Percentiles rank a stretch among this genome's conserved stretches.
Evolutionary conservation across 2,888 invertebrate genomes (phyloP).

Genomic region (Napeogenes sylphis): DNA sequence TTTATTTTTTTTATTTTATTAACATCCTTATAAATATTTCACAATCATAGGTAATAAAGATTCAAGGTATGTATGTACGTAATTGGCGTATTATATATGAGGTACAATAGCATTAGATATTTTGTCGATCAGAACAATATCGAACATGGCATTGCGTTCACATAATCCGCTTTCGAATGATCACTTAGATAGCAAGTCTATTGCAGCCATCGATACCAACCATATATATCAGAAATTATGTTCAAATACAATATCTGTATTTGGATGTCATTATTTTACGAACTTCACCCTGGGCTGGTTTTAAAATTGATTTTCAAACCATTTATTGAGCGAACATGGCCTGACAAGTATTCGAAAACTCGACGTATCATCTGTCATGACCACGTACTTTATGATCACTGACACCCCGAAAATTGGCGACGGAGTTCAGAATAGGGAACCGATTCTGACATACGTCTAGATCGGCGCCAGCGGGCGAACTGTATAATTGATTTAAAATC

Average conservation of each 20-base stretch:
- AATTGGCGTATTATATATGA: too few species aligned
- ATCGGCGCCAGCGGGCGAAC: conserved; percentile 11
- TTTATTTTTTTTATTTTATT: too few species aligned
- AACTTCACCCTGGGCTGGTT: background rate
- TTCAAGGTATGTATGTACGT: too few species aligned
- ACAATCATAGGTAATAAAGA: too few species aligned
- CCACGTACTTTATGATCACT: conserved; percentile 21
- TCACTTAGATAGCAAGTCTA: too few species aligned
- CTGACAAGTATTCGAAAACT: conserved; percentile 19
- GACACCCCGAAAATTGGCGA: conserved; percentile 29
- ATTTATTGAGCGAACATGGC: conserved; percentile 13
- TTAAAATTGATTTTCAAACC: conserved; percentile 5
- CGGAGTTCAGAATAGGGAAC: conserved; percentile 18
- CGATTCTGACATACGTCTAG: conserved; percentile 17
- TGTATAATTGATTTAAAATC: conserved; percentile 18
- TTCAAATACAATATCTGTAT: background rate
- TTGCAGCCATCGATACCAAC: background rate
- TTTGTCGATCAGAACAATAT: too few species aligned
- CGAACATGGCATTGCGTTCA: too few species aligned
- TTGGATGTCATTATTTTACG: background rate
- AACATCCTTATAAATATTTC: too few species aligned
- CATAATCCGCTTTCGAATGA: too few species aligned
- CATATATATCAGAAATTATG: background rate
- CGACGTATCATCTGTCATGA: conserved; percentile 22
- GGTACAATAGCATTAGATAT: too few species aligned